These are phyloP conservation scores for Morinoia aosen DNA, from an alignment of 2,888 invertebrate species.

Conservation along the genomic window DNA sequence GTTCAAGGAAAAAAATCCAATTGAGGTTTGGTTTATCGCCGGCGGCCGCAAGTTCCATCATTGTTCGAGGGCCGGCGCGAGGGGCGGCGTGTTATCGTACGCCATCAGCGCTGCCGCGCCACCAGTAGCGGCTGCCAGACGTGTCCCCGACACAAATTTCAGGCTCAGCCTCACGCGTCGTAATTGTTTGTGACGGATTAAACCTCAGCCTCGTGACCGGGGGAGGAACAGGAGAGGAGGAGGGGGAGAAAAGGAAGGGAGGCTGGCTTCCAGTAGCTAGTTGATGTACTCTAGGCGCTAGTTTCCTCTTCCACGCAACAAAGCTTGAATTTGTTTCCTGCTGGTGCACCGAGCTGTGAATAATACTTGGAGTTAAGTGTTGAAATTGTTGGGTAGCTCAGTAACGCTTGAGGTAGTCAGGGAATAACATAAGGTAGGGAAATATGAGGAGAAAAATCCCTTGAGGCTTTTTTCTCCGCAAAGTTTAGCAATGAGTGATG, in stretches of 20 bases:
- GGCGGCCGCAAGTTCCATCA: slow-evolving; percentile 22
- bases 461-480: no score
- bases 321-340: no score
- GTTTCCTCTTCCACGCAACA: no score
- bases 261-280: no score
- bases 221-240: background rate
- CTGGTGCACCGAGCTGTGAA: no score
- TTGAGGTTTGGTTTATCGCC: background rate
- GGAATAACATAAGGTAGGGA: no score
- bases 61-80: background rate
- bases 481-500: no score
- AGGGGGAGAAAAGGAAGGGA: background rate
- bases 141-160: background rate
- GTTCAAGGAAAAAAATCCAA: background rate
- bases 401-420: no score
- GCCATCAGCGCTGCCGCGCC: background rate
- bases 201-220: background rate
- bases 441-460: no score
- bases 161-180: background rate
- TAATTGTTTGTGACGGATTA: slow-evolving; percentile 36
- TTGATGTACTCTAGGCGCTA: background rate
- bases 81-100: background rate
- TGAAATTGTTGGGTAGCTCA: no score
- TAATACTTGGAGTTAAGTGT: no score
- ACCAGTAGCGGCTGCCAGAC: background rate